These are phyloP conservation scores for Indicator indicator DNA, from an alignment of 2,113 vertebrate genomes.

Conservation along the genomic window DNA sequence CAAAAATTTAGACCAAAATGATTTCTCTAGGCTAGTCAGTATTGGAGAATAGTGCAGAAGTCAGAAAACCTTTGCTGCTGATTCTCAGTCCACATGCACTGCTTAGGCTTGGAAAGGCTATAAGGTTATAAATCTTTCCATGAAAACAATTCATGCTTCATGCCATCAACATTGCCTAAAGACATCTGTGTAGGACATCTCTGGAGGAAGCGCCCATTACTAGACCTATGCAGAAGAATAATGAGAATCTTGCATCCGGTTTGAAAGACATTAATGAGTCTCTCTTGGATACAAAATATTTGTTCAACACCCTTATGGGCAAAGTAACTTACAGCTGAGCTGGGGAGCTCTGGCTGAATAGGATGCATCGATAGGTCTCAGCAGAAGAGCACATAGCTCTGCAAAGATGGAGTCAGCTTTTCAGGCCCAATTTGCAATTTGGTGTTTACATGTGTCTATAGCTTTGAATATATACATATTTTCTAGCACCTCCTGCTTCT, in stretches of 20 bases:
- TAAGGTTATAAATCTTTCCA: slow-evolving; percentile 59
- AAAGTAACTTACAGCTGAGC: slow-evolving; percentile 3
- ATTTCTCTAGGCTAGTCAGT: slow-evolving; percentile 39
- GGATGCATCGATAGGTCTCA: background rate
- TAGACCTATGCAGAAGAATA: slow-evolving; percentile 47
- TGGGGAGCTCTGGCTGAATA: slow-evolving; percentile 9
- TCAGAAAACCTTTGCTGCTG: slow-evolving; percentile 34
- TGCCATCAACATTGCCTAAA: slow-evolving; percentile 55
- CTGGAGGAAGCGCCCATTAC: slow-evolving; percentile 55
- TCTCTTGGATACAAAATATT: slow-evolving; percentile 61
- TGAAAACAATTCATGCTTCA: slow-evolving; percentile 55
- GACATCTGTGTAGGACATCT: slow-evolving; percentile 60
- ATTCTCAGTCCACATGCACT: slow-evolving; percentile 4
- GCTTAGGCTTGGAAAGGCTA: slow-evolving; percentile 36
- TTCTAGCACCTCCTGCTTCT: slow-evolving; percentile 11
- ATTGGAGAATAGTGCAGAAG: slow-evolving; percentile 20
- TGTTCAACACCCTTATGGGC: slow-evolving; percentile 60
- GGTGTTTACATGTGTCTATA: background rate
- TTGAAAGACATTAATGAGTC: slow-evolving; percentile 64
- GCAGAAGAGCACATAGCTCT: background rate
- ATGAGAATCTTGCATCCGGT: slow-evolving; percentile 46
- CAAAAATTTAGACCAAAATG: slow-evolving; percentile 35
- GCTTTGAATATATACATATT: background rate
- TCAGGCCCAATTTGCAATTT: slow-evolving; percentile 1
- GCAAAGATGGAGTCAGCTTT: background rate